Conservation (phyloP, 2,797 vertebrate species). For the Argya squamiceps region DNA sequence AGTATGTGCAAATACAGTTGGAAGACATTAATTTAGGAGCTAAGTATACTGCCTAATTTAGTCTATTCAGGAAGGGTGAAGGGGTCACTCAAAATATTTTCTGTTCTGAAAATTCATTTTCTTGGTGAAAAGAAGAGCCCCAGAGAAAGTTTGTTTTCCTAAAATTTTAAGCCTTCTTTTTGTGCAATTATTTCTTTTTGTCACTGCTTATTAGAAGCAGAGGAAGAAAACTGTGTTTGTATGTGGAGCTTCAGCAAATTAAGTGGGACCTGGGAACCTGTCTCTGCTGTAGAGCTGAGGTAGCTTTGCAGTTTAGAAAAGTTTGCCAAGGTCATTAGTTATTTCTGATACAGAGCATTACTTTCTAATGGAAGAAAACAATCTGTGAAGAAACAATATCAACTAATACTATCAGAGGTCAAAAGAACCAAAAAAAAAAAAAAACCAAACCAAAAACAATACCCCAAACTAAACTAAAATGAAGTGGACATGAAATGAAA, state of each 20-base stretch:
- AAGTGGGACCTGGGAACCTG: neutral
- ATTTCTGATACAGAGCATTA: neutral
- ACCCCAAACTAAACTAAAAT: neutral
- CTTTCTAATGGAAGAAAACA: neutral
- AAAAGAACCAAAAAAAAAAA: neutral
- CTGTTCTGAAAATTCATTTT: neutral
- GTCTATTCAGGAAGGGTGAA: neutral
- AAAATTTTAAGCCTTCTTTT: neutral
- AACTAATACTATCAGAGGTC: accelerated
- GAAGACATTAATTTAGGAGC: neutral
- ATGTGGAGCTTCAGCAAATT: neutral
- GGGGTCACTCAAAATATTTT: neutral
- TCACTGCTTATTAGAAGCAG: neutral
- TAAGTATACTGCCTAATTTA: neutral
- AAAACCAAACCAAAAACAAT: neutral
- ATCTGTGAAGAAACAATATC: neutral
- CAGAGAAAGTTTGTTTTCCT: neutral
- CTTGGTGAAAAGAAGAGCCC: neutral
- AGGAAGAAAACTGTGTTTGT: neutral
- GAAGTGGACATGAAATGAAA: neutral
- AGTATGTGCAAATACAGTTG: neutral
- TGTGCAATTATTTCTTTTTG: neutral
- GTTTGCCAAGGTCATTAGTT: neutral
- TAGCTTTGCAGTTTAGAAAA: neutral
- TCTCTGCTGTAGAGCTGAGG: neutral